Evolutionary conservation across 1,140 invertebrate species (phyloP), one percentile per base, ranked within the genome.

Genomic region (Rhagoletis pomonella): DNA sequence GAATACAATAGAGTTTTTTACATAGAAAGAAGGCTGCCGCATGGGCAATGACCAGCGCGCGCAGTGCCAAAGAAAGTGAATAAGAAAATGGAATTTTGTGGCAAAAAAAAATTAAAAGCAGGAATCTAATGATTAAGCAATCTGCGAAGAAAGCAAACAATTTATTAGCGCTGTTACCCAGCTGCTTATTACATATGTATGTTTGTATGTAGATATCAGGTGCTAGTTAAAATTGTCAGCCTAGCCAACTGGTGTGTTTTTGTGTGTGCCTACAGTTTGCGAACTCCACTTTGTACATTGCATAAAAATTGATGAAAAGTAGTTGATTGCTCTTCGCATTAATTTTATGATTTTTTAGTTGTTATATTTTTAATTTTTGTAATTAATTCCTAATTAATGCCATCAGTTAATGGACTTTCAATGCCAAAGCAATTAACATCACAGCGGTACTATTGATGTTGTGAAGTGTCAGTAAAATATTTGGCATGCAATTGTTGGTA

Each of bases 111-210:
- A 55, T 55, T 55, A 7, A 55, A 9, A 17, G 10, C 5, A n/a
- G 60, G 17, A 62, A 62, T 62, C 60, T 62, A 62, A 62, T n/a
- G 60, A 12, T 73, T 73, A 73, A 44, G 67, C 42, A 73, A 73
- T 9, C 4, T 65, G 4, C n/a, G 7, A 73, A 47, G 67, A 73
- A 73, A 73, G 67, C 44, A 73, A 73, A 73, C 44, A 44, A 44
- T 73, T 2, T 73, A 17, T 67, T 67, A 39, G 29, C 39, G 39
- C 12, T 55, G 10, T 55, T 55, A 2, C 50, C 5, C 50, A 55
- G 50, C 5, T 55, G 10, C 10, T 2, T 55, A 55, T 55, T 55
- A 55, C 50, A 55, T 55, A 10, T 55, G 50, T 55, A 10, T 55
- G 10, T 10, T 5, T 7, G 50, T 55, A 55, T 55, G 50, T 7